Percentiles rank a stretch among this genome's conserved stretches.
phyloP scores from a whole-genome alignment of 2,797 vertebrate species.

The Schizopygopsis pylzovi region DNA sequence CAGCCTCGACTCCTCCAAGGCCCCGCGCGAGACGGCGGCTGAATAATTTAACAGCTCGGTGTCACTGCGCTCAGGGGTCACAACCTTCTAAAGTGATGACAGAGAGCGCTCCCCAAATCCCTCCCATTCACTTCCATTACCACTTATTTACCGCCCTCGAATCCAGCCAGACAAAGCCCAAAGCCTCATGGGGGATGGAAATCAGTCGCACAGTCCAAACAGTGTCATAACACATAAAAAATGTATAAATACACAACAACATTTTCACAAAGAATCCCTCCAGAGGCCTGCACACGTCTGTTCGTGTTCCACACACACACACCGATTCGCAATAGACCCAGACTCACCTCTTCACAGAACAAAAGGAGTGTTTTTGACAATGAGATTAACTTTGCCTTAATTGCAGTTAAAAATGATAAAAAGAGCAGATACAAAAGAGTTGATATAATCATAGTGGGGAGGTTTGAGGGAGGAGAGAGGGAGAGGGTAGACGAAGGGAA shows the following conservation, averaged over 20 bases:
- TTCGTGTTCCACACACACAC: conserved; percentile 51
- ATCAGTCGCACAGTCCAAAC: conserved; percentile 74
- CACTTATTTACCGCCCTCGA: conserved; percentile 80
- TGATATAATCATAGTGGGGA: background rate
- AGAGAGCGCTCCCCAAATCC: conserved; percentile 78
- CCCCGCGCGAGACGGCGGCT: conserved; percentile 76
- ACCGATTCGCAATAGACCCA: conserved; percentile 36
- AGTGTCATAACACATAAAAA: conserved; percentile 71
- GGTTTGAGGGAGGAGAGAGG: conserved; percentile 7
- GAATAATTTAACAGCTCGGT: conserved; percentile 86
- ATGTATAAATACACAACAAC: conserved; percentile 74
- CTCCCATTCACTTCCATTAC: conserved; percentile 81
- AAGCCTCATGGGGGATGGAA: conserved; percentile 68
- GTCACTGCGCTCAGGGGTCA: conserved; percentile 79
- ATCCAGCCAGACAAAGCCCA: conserved; percentile 75
- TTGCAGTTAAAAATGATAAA: conserved; percentile 14
- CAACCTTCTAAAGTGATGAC: conserved; percentile 86
- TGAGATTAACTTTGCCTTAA: conserved; percentile 58
- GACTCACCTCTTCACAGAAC: conserved; percentile 31
- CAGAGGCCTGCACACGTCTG: conserved; percentile 59
- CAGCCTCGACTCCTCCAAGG: conserved; percentile 80
- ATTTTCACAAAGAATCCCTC: conserved; percentile 73
- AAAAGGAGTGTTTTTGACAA: conserved; percentile 27
- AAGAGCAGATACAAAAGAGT: conserved; percentile 24
- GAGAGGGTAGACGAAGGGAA: conserved; percentile 65